Base-by-base conservation (phyloP, 2,888 invertebrate species). In the Leucozona laternaria region DNA sequence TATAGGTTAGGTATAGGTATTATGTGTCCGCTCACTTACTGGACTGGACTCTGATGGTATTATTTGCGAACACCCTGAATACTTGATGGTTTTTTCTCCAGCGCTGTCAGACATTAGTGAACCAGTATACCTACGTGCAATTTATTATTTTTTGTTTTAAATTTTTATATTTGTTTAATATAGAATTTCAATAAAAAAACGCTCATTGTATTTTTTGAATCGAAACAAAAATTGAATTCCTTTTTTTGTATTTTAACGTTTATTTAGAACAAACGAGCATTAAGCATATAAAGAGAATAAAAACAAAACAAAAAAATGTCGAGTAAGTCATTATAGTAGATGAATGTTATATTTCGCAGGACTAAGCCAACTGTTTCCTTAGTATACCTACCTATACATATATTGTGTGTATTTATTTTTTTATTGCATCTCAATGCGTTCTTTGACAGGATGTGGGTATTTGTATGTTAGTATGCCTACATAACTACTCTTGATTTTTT, bases 401-500 rank as follows among this genome's bases (percentile, higher is more conserved):
- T 50, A 50, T 50, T 50, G 50, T 50, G 13, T 50, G 22, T 25
- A 50, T 50, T 50, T 25, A 50, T 50, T 50, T 50, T 50, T 22
- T 50, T 50, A 48, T 48, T 50, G 50, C 50, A 25, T 53, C 53
- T 25, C 50, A 50, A 22, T 50, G 50, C 50, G 50, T 22, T 50
- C 7, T 50, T 20, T 48, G 48, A 48, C 48, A 48, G 48, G 48
- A 48, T 48, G 48, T 53, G 50, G 50, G 25, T 53, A 53, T 53
- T 53, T 53, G 50, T 53, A 25, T 53, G 50, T 53, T 53, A 53
- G 50, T 53, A 22, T 53, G 50, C 50, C 50, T 53, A n/a, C n/a
- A 53, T 15, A 53, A 22, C 50, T 53, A 53, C 50, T 53, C 13
- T 22, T 53, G 50, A 25, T 25, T 53, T 53, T 53, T 50, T 53